Percentiles rank a stretch among this genome's conserved stretches.
Evolutionary conservation across 2,888 invertebrate genomes (phyloP).

Genomic region (Diarsia rubi): DNA sequence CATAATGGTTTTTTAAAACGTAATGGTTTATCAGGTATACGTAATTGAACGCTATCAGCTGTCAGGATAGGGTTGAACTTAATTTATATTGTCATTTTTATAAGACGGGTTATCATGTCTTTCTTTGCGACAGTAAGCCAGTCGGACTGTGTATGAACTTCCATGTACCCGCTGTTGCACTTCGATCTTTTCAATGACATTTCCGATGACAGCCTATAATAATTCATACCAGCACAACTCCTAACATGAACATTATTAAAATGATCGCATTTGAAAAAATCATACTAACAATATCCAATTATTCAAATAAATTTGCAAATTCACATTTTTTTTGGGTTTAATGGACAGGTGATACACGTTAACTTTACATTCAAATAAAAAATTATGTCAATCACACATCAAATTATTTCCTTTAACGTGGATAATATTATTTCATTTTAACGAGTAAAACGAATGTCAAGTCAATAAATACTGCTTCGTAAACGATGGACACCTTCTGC

Average conservation of each 20-base stretch:
- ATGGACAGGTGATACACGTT: constrained; percentile 65
- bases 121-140: constrained; percentile 16
- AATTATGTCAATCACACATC: constrained; percentile 76
- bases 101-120: neutral
- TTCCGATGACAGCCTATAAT: constrained; percentile 47
- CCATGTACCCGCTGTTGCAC: neutral
- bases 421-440: constrained; percentile 73
- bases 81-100: constrained; percentile 40
- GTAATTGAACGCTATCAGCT: constrained; percentile 32
- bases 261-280: constrained; percentile 41
- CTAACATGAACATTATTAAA: constrained; percentile 45
- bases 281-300: constrained; percentile 57
- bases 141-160: constrained; percentile 3
- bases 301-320: constrained; percentile 63
- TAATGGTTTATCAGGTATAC: constrained; percentile 34
- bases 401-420: constrained; percentile 71
- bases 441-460: constrained; percentile 71
- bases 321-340: constrained; percentile 49
- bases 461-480: constrained; percentile 62
- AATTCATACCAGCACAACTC: constrained; percentile 38
- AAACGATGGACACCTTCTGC: constrained; percentile 58
- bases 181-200: constrained; percentile 37
- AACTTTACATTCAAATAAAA: constrained; percentile 68
- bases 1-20: constrained; percentile 39
- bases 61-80: constrained; percentile 19